Evolutionary conservation across 2,888 invertebrate genomes (phyloP), one percentile per base, ranked within the genome.

Genomic region (Agrenia bidenticulata): DNA sequence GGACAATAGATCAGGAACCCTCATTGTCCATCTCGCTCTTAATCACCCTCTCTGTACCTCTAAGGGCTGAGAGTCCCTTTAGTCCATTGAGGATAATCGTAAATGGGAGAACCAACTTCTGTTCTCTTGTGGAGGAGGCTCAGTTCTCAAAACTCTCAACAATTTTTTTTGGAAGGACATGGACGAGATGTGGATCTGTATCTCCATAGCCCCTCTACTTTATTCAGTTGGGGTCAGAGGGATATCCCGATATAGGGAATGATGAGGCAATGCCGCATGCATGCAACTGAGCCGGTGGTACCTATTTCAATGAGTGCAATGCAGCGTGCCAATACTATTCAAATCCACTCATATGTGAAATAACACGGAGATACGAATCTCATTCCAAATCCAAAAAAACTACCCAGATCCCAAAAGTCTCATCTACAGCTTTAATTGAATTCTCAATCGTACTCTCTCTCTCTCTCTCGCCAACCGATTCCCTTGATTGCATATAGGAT

Each of bases 291-390:
- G 70, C 70, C 69, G 70, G 71, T 67, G 71, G 72, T 70, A 64
- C 70, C 64, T 71, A 75, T 76, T 77, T 77, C 75, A 85, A 85
- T 84, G 83, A 82, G 83, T 83, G 83, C 85, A 85, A 82, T 84
- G 84, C 83, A 85, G 85, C 85, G 85, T 85, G 83, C 82, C 70
- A 72, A 74, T 80, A 81, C 84, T 83, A 85, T 85, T 85, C 84
- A 83, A 81, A 83, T 82, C 81, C 84, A 84, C 84, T 85, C 84
- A 85, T 81, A 84, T 84, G 85, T 85, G 84, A 85, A 85, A 85
- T 85, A 82, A 84, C 81, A 82, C 80, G 81, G 80, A 81, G 76
- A 77, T 75, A 74, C 71, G 58, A 62, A 37, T 50, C 61, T 54
- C 55, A 66, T 61, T 66, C 69, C 61, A 61, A 64, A 63, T 45